Conservation (phyloP, 2,113 vertebrate species). For the Falco punctatus region DNA sequence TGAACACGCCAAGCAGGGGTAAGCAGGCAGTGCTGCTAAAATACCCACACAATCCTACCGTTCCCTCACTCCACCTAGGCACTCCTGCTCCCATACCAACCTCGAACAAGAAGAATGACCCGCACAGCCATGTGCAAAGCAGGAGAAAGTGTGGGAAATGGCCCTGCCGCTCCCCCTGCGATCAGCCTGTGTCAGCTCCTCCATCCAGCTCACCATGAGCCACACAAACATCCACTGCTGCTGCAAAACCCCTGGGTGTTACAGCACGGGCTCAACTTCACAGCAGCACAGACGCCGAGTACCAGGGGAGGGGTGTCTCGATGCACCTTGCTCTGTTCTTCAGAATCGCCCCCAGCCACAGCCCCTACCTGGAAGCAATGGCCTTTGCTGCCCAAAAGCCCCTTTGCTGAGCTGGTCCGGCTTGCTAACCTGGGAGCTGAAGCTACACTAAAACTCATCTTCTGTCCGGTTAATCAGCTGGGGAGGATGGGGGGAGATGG, state of each 20-base stretch:
- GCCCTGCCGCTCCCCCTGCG: background rate
- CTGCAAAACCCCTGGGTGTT: background rate
- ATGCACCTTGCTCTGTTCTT: background rate
- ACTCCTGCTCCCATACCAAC: background rate
- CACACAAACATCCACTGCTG: rapidly evolving
- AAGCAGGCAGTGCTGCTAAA: background rate
- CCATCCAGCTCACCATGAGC: background rate
- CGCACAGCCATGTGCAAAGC: background rate
- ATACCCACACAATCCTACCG: background rate
- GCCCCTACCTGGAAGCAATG: background rate
- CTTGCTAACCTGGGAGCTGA: background rate
- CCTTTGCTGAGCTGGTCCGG: background rate
- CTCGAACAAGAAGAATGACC: background rate
- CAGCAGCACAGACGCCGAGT: background rate
- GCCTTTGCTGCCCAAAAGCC: background rate
- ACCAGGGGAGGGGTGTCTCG: background rate
- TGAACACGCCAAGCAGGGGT: background rate
- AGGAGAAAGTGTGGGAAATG: background rate
- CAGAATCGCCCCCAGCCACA: rapidly evolving
- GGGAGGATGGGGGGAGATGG: no score
- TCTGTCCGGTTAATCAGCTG: background rate
- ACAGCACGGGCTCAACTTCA: rapidly evolving
- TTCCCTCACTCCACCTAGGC: background rate
- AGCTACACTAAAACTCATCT: background rate
- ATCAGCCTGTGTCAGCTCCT: background rate